Base-by-base conservation (phyloP, 2,888 invertebrate species). In the Cetonia aurata region DNA sequence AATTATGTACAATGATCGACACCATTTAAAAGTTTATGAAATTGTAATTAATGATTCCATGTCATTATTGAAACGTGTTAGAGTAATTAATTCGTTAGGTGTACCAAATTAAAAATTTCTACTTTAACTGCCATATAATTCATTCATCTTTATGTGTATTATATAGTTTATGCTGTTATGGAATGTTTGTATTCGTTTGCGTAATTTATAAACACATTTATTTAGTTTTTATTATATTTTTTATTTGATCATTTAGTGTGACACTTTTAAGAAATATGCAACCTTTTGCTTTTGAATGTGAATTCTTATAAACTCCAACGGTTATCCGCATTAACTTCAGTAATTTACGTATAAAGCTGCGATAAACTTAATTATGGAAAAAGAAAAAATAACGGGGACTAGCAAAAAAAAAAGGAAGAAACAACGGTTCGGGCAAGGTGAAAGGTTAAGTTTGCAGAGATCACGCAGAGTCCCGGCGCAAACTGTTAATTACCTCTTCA, bases 381-480 rank as follows among this genome's bases (percentile, higher is more conserved):
- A 42, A 37, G 48, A 46, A 56, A 67, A 56, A 67, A 56, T 37
- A 53, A 55, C 69, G 69, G 41, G 46, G 56, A 17, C 46, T n/a
- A 48, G 52, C 53, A 60, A 67, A 44, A 37, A 55, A 31, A 52
- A 53, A 67, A n/a, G n/a, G 25, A 65, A 71, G 65, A n/a, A 46
- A 48, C 52, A 67, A 56, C 56, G 52, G 50, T 50, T 67, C 53
- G 42, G 44, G 37, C 46, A 50, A 74, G 75, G 75, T 74, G 68
- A 75, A 67, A 75, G 75, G 72, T 71, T 73, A 74, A 69, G 70
- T 69, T 62, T 69, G 69, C 53, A 69, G 71, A 72, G 71, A 74
- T 75, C 72, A 72, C 67, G 72, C 72, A 67, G 72, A 67, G 69
- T 67, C 67, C 69, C 69, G 4, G 72, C 71, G 70, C 72, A 70